These are phyloP conservation scores for Chloromyia formosa DNA, from an alignment of 2,888 invertebrate species.

Conservation along the genomic window DNA sequence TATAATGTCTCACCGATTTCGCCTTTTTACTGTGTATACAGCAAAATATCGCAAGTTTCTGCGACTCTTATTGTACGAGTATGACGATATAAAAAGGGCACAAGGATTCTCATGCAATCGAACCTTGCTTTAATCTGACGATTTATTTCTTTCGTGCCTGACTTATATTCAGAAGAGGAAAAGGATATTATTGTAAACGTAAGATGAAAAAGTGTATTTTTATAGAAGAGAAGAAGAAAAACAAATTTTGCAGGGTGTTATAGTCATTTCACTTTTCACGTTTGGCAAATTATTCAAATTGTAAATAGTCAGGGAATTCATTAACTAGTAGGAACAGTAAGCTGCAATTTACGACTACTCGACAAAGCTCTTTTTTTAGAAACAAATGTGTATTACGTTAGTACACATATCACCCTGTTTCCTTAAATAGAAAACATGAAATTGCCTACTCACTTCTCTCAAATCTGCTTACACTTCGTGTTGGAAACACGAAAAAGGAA, in stretches of 20 bases:
- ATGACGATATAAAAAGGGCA: background rate
- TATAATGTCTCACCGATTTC: background rate
- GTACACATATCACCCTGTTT: no score
- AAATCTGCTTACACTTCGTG: conserved; percentile 9
- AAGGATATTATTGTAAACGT: background rate
- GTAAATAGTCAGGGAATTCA: no score
- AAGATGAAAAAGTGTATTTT: background rate
- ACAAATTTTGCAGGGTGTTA: background rate
- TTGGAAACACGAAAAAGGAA: background rate
- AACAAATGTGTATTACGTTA: no score
- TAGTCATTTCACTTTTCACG: no score
- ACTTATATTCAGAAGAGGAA: background rate
- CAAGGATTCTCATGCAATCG: background rate
- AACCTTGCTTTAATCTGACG: background rate
- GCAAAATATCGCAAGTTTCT: no score
- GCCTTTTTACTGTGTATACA: background rate
- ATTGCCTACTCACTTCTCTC: background rate
- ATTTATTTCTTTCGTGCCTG: conserved; percentile 5
- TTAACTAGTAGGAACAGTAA: no score
- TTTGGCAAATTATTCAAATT: no score
- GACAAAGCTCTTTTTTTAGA: no score
- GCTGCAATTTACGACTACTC: no score
- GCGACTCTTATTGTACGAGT: background rate
- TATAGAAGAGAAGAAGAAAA: background rate
- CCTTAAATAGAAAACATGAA: background rate